Evolutionary conservation across 2,113 vertebrate species (phyloP).

Genomic region (Poeciliopsis prolifica): DNA sequence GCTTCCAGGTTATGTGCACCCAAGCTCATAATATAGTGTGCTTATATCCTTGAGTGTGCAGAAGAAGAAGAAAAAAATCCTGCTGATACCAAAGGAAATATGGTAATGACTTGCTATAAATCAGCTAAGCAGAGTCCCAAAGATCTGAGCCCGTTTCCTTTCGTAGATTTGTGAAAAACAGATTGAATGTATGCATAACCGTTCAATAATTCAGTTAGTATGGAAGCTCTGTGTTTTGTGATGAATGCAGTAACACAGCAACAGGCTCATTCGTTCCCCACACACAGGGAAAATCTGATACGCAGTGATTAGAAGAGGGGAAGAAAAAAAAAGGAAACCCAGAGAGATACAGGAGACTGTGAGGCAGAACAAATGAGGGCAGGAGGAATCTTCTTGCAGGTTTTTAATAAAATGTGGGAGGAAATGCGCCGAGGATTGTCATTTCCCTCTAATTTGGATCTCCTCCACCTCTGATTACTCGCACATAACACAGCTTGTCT

Average conservation of each 20-base stretch:
- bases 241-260: slow-evolving; percentile 49
- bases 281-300: slow-evolving; percentile 35
- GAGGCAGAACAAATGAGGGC: slow-evolving; percentile 6
- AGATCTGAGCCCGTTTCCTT: slow-evolving; percentile 25
- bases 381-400: slow-evolving; percentile 19
- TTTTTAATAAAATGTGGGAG: slow-evolving; percentile 48
- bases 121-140: slow-evolving; percentile 8
- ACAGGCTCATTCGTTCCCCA: slow-evolving; percentile 44
- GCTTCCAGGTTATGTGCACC: slow-evolving; percentile 39
- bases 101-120: slow-evolving; percentile 37
- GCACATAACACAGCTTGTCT: slow-evolving; percentile 42
- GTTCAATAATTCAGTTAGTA: slow-evolving; percentile 58
- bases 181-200: slow-evolving; percentile 39
- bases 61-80: slow-evolving; percentile 36
- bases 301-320: slow-evolving; percentile 39
- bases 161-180: slow-evolving; percentile 14
- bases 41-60: slow-evolving; percentile 29
- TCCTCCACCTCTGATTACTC: slow-evolving; percentile 25
- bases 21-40: slow-evolving; percentile 18
- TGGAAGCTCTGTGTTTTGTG: slow-evolving; percentile 32
- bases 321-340: slow-evolving; percentile 22
- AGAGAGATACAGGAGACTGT: slow-evolving; percentile 10
- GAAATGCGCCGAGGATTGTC: slow-evolving; percentile 44
- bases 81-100: slow-evolving; percentile 53
- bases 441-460: slow-evolving; percentile 51